Base-by-base conservation (phyloP, 1,140 invertebrate genomes). In the Yoshiicerus persimilis region DNA sequence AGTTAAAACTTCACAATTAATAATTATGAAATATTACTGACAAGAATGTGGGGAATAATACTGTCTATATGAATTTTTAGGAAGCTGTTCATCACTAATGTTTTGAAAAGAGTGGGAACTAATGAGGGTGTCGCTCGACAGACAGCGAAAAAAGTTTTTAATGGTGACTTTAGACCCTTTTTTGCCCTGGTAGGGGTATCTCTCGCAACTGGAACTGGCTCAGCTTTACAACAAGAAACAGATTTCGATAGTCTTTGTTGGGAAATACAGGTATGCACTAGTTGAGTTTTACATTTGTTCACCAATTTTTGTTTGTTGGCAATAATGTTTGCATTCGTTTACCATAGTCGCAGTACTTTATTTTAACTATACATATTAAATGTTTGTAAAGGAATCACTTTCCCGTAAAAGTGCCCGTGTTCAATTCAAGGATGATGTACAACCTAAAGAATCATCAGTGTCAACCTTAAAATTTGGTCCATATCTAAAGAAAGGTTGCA, bases 211-310 rank as follows among this genome's bases (percentile, higher is more conserved):
- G 96, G 95, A 34, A 95, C 96, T 10, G 32, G 87, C 36, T 95
- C 96, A 5, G 94, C 96, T 77, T 92, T 97, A n/a, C 96, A 95
- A 2, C 96, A 96, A 91, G 95, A 96, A 88, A 95, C 96, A 92
- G 95, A 97, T 93, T 91, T 96, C 5, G 96, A 97, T 92, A 95
- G 95, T 41, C 93, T 96, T 16, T 96, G 96, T 90, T 95, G 94
- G 94, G 96, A 96, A 93, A 96, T 97, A 86, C 92, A 95, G 89
- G 95, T 95, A 92, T 92, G 90, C 91, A 25, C 39, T 62, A 25
- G 4, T 16, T 38, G 9, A 70, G 2, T 36, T 39, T 75, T 87
- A 13, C n/a, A 25, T 36, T 20, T 87, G 27, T 30, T 2, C 25
- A 25, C 16, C 56, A n/a, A 62, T 6, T 62, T 1, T n/a, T 4